Conservation (phyloP, 2,113 vertebrate species). For the Clarias batrachus region DNA sequence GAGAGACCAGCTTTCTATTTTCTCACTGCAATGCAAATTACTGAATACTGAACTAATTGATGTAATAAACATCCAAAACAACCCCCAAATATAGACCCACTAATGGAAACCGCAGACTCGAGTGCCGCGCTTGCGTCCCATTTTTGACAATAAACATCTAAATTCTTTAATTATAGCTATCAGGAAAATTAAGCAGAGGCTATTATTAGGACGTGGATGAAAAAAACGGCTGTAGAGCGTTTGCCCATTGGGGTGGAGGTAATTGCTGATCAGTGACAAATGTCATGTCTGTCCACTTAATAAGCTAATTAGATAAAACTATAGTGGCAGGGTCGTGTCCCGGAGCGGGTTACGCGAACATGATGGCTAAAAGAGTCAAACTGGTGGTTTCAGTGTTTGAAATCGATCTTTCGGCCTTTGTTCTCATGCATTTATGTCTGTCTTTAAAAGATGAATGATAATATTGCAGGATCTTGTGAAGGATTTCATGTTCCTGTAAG, state of each 20-base stretch:
- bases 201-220: slow-evolving; percentile 56
- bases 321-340: slow-evolving; percentile 32
- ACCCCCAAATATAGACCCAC: background rate
- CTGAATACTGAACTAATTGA: background rate
- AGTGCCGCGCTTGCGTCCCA: no score
- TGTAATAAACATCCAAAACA: slow-evolving; percentile 3
- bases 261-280: slow-evolving; percentile 64
- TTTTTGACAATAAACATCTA: slow-evolving; percentile 50
- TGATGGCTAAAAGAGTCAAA: background rate
- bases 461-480: background rate
- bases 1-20: background rate
- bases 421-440: background rate
- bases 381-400: background rate
- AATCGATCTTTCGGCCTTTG: background rate
- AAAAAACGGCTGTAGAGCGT: slow-evolving; percentile 61
- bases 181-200: slow-evolving; percentile 62
- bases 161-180: slow-evolving; percentile 63
- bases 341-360: slow-evolving; percentile 8
- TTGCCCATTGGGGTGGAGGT: slow-evolving; percentile 56
- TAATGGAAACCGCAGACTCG: background rate
- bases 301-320: slow-evolving; percentile 68
- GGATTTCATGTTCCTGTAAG: background rate
- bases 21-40: background rate
- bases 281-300: slow-evolving; percentile 62
- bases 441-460: background rate